phyloP scores from a whole-genome alignment of 2,113 vertebrate genomes.

The Eurypyga helias region DNA sequence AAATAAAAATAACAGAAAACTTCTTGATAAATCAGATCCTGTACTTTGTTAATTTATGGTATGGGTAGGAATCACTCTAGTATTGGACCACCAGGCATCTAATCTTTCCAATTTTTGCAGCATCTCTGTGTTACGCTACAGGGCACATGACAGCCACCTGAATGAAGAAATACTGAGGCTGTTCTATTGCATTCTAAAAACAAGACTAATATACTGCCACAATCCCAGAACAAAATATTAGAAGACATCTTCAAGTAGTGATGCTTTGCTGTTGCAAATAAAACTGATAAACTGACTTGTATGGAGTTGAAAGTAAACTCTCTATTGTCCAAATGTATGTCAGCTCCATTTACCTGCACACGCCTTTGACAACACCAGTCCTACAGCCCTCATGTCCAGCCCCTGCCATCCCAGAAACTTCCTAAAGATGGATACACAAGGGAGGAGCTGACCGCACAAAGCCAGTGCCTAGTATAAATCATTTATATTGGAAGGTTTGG shows the following conservation, averaged over 20 bases:
- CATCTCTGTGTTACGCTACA: neutral
- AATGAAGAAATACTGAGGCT: neutral
- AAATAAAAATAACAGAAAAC: neutral
- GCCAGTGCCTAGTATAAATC: neutral
- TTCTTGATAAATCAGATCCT: neutral
- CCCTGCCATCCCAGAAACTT: neutral
- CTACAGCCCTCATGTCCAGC: neutral
- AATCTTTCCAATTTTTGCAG: neutral
- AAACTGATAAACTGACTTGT: neutral
- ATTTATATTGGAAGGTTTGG: neutral
- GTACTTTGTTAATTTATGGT: neutral
- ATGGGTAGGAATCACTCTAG: neutral
- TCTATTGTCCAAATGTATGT: neutral
- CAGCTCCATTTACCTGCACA: neutral
- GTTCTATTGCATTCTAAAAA: neutral
- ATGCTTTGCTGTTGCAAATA: neutral
- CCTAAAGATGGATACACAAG: neutral
- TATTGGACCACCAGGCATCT: neutral
- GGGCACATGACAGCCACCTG: neutral
- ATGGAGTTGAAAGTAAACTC: neutral
- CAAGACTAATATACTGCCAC: neutral
- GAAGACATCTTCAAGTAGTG: neutral
- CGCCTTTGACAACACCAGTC: neutral
- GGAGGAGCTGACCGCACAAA: neutral
- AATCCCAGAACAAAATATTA: neutral